These are phyloP conservation scores for Drosophila lacteicornis DNA, from an alignment of 1,140 invertebrate genomes.

Conservation along the genomic window DNA sequence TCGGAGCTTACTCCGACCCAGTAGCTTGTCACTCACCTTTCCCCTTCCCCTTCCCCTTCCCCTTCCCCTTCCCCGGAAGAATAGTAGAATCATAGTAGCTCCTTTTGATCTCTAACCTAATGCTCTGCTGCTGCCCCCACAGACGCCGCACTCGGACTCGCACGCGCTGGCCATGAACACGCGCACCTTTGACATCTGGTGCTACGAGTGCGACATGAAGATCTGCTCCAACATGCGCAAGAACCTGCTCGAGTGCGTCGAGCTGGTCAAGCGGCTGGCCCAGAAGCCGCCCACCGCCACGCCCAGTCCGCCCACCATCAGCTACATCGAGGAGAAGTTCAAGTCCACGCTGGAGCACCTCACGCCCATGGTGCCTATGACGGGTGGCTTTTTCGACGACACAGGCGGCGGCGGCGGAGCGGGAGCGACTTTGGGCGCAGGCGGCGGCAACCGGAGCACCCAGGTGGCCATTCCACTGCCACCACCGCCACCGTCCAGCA, in stretches of 20 bases:
- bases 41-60: too few species aligned
- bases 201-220: slow-evolving; percentile 89
- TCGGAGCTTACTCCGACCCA: too few species aligned
- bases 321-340: slow-evolving; percentile 70
- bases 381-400: slow-evolving; percentile 28
- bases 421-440: neutral
- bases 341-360: slow-evolving; percentile 50
- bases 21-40: too few species aligned
- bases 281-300: slow-evolving; percentile 60
- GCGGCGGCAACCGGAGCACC: slow-evolving; percentile 11
- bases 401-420: neutral
- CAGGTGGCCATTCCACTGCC: slow-evolving; percentile 58
- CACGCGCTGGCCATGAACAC: slow-evolving; percentile 92
- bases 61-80: too few species aligned
- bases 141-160: slow-evolving; percentile 89
- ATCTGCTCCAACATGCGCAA: slow-evolving; percentile 87
- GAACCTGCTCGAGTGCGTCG: slow-evolving; percentile 88
- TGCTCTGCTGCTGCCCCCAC: neutral
- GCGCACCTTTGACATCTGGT: slow-evolving; percentile 90
- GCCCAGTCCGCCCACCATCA: slow-evolving; percentile 39
- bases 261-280: slow-evolving; percentile 87
- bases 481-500: slow-evolving; percentile 45
- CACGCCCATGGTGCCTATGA: slow-evolving; percentile 56
- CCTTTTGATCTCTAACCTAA: too few species aligned
- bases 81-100: too few species aligned